phyloP scores from a whole-genome alignment of 1,140 invertebrate species.

The Stegodyphus dumicola region DNA sequence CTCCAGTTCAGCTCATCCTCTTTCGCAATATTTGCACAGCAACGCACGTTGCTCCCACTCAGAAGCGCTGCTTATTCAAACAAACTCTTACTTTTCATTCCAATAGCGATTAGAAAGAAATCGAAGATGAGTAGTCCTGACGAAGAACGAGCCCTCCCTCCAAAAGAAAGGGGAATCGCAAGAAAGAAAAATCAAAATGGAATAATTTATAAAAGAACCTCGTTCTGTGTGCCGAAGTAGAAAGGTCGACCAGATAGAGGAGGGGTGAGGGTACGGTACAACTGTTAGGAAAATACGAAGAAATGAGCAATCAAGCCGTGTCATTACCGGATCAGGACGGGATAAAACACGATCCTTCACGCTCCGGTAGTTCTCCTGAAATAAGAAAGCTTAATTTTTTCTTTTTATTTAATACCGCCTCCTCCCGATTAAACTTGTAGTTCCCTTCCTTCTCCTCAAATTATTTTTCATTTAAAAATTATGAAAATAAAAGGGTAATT shows the following conservation, averaged over 20 bases:
- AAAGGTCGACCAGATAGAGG: conserved; percentile 16
- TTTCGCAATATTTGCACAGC: conserved; percentile 28
- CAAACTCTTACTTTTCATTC: conserved; percentile 11
- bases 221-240: conserved; percentile 10
- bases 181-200: not conserved
- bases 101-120: not conserved
- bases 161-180: conserved; percentile 1
- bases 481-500: too few relatives aligned
- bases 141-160: too few relatives aligned
- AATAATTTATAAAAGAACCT: conserved; percentile 23
- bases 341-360: conserved; percentile 15
- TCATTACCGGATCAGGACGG: conserved; percentile 24
- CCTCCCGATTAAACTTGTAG: too few relatives aligned
- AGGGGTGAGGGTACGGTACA: not conserved
- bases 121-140: too few relatives aligned
- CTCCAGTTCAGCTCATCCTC: conserved; percentile 12
- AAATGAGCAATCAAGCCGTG: conserved; percentile 9
- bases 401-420: too few relatives aligned
- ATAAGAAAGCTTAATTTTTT: too few relatives aligned
- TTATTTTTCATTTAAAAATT: too few relatives aligned
- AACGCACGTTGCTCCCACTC: not conserved
- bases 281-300: not conserved
- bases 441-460: too few relatives aligned
- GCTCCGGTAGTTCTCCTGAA: not conserved
- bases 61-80: not conserved